Evolutionary conservation across 1,140 invertebrate genomes (phyloP), one percentile per base, ranked within the genome.

Genomic region (Homalodisca vitripennis): DNA sequence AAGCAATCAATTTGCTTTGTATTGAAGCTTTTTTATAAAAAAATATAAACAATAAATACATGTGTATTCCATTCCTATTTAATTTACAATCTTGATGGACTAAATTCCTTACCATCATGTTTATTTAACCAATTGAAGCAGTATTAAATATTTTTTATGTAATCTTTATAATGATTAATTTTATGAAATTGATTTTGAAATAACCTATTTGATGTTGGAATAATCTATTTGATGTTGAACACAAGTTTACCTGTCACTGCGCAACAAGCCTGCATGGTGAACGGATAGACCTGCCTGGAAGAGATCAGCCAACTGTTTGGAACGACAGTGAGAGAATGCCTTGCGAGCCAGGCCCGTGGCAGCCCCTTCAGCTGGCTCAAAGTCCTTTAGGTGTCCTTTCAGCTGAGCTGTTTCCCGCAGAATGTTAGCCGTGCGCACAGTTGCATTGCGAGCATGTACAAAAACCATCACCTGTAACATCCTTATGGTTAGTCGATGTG

Each of bases 361-460:
- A 1, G 83, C 78, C 10, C 82, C 82, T 22, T 86, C 84, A 27
- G 88, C 85, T 0, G 90, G 88, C 73, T 87, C 77, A 73, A 93
- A 93, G 2, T 86, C 72, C n/a, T 86, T 83, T 3, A 88, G 79
- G 17, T 92, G 88, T 0, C 88, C 87, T 74, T 90, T 88, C 74
- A 89, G 85, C 69, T 88, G 82, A 0, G 94, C 92, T 34, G 90
- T 78, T 74, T 96, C 93, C 68, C 88, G 88, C 1, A 97, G 75
- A 24, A 86, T 83, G 71, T 88, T 89, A 0, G 95, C 97, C 1
- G 93, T 96, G 71, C 90, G 84, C 20, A 92, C 87, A 0, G 98
- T 99, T 6, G 95, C 94, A 84, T 98, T 99, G 47, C 98, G 83
- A 0, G 97, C 94, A 81, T 99, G 98, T 0, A 99, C 98, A 82